Conservation (phyloP, 2,797 vertebrate species). For the Picus viridis region DNA sequence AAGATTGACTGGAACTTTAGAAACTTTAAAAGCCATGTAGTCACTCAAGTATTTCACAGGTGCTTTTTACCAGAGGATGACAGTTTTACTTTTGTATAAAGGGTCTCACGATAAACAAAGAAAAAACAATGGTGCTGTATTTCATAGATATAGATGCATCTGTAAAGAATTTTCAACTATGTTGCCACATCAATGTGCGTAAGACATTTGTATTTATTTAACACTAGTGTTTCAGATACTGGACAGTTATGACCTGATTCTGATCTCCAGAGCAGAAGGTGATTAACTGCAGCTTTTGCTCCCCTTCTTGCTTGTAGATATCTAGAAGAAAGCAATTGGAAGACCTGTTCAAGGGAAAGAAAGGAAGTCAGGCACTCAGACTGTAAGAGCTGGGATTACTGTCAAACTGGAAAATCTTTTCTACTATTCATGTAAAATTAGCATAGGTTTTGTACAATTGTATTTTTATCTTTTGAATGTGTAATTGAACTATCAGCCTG, state of each 20-base stretch:
- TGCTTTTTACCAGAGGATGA: constrained; percentile 1
- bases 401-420: background rate
- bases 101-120: background rate
- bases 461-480: background rate
- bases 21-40: background rate
- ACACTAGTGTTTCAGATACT: background rate
- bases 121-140: background rate
- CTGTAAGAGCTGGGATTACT: background rate
- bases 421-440: background rate
- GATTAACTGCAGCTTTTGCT: background rate
- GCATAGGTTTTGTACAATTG: background rate
- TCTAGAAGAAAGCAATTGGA: background rate
- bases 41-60: constrained; percentile 18
- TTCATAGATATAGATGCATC: background rate
- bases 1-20: constrained; percentile 18
- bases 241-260: background rate
- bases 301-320: background rate
- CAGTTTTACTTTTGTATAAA: constrained; percentile 17
- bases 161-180: background rate
- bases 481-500: background rate
- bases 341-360: background rate
- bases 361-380: background rate
- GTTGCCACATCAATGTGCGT: background rate
- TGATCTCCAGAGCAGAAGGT: background rate
- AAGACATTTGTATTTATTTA: constrained; percentile 9